These are phyloP conservation scores for Notarius lentiginosus DNA, from an alignment of 2,113 vertebrate genomes.

Conservation along the genomic window DNA sequence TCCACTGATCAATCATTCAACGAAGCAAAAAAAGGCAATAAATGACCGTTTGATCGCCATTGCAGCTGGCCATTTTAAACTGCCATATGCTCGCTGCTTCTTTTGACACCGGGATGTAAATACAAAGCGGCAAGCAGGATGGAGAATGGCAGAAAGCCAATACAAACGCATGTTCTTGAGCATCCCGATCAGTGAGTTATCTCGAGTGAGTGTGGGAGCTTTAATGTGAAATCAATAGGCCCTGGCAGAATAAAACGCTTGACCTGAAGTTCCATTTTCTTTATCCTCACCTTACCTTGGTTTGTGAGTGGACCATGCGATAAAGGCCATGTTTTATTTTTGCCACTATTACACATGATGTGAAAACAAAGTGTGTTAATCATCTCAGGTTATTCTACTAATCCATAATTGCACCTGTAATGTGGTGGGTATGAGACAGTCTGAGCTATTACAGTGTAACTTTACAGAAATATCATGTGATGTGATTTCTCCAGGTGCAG, in stretches of 20 bases:
- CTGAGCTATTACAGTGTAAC: not conserved
- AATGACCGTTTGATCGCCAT: conserved; percentile 57
- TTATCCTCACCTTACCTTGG: not conserved
- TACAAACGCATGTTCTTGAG: conserved; percentile 77
- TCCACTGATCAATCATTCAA: conserved; percentile 46
- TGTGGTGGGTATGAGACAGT: not conserved
- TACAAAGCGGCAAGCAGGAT: conserved; percentile 80
- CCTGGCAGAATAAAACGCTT: conserved; percentile 76
- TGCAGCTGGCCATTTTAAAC: conserved; percentile 71
- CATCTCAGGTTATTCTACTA: not conserved
- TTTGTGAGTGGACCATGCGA: conserved; percentile 44
- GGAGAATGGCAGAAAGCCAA: conserved; percentile 87
- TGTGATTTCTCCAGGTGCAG: not conserved
- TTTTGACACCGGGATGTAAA: conserved; percentile 79
- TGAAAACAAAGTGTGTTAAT: not conserved
- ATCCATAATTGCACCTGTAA: not conserved
- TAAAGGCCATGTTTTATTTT: conserved; percentile 54
- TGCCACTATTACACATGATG: conserved; percentile 1
- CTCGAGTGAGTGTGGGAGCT: conserved; percentile 65
- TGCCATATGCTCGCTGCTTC: conserved; percentile 77
- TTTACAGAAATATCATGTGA: not conserved
- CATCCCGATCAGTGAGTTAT: conserved; percentile 85
- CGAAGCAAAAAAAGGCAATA: conserved; percentile 44
- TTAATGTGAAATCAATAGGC: conserved; percentile 96
- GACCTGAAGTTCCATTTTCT: conserved; percentile 68